Conservation (phyloP, 2,113 vertebrate genomes). For the Calonectris borealis region DNA sequence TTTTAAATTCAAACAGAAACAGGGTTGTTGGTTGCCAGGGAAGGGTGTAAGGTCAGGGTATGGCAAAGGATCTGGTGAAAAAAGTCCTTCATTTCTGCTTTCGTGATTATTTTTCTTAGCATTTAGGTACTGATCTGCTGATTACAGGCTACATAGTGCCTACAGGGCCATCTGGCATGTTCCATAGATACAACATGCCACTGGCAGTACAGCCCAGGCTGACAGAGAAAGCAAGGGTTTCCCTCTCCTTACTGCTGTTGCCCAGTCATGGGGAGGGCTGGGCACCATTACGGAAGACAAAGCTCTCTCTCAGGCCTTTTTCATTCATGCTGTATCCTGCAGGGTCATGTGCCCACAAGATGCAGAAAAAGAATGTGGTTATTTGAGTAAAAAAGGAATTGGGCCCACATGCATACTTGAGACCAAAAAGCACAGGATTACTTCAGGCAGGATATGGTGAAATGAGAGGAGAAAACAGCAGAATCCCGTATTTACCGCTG, state of each 20-base stretch:
- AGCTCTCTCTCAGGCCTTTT: background rate
- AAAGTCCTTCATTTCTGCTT: background rate
- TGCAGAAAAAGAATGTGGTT: background rate
- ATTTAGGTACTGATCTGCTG: background rate
- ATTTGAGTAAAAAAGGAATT: background rate
- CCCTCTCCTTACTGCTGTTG: background rate
- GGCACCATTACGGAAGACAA: background rate
- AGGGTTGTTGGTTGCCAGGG: background rate
- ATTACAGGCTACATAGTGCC: background rate
- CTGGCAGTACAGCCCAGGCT: background rate
- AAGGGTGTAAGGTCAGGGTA: background rate
- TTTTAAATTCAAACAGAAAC: background rate
- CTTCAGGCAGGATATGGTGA: background rate
- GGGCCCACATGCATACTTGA: background rate
- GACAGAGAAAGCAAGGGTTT: background rate
- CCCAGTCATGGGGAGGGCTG: background rate
- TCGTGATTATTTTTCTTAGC: background rate
- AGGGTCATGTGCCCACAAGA: background rate
- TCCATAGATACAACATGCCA: background rate
- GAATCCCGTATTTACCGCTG: background rate
- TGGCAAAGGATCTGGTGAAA: background rate
- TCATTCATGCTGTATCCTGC: background rate
- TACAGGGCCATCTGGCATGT: background rate
- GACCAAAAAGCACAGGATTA: background rate
- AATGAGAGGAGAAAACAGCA: background rate